Evolutionary conservation across 2,888 invertebrate species (phyloP).

Genomic region (Dorcus parallelipipedus): DNA sequence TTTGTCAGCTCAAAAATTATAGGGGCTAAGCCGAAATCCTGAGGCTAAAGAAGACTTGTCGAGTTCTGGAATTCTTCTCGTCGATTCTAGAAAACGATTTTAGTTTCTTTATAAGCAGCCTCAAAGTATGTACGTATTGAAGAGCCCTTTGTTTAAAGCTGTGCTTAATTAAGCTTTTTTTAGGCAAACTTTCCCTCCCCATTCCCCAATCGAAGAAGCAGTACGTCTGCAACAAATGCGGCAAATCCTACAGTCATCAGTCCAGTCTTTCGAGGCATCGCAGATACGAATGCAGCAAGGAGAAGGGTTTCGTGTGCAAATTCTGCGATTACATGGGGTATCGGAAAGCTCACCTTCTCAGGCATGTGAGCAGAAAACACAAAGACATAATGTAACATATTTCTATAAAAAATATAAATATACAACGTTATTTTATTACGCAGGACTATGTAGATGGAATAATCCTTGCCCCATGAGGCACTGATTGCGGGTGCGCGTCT

Average conservation of each 20-base stretch:
- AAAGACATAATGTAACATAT: slow-evolving; percentile 1
- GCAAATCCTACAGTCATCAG: slow-evolving; percentile 41
- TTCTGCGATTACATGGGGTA: slow-evolving; percentile 18
- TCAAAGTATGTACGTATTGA: no score
- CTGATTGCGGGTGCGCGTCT: no score
- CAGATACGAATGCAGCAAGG: slow-evolving; percentile 40
- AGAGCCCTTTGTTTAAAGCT: no score
- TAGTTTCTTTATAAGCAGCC: not conserved
- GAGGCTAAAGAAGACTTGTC: no score
- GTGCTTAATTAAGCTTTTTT: not conserved
- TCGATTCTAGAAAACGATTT: not conserved
- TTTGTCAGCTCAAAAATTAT: no score
- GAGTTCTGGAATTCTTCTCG: no score
- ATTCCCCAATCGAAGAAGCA: not conserved
- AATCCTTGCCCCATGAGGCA: not conserved
- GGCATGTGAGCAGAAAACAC: slow-evolving; percentile 16
- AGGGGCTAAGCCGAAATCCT: no score
- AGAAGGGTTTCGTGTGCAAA: slow-evolving; percentile 14
- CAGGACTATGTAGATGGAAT: not conserved
- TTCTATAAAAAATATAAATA: not conserved
- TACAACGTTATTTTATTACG: not conserved
- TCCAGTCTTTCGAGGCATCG: slow-evolving; percentile 39
- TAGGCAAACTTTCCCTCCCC: not conserved
- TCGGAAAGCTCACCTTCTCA: slow-evolving; percentile 18
- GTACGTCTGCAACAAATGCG: slow-evolving; percentile 36